A percentile compares a stretch with the other conserved stretches of the same genome.
Evolutionary conservation across 2,113 vertebrate species (phyloP).

Genomic region (Cyanoderma ruficeps): DNA sequence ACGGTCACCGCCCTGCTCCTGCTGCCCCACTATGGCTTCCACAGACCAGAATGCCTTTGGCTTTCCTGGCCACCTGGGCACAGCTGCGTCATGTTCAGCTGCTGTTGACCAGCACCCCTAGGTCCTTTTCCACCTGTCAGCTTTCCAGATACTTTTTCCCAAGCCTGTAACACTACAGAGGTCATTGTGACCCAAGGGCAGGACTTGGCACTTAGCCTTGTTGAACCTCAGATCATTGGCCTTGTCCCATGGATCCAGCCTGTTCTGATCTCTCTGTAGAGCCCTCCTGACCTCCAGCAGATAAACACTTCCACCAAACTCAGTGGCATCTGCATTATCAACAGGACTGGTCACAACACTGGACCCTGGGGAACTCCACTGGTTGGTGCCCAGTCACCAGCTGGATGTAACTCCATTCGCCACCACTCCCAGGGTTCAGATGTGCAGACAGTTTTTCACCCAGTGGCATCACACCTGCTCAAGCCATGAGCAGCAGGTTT

Average conservation of each 20-base stretch:
- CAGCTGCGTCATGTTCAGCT: not conserved
- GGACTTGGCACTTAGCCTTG: accelerated
- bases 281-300: not conserved
- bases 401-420: not conserved
- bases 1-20: not conserved
- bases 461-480: accelerated
- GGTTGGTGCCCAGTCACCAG: not conserved
- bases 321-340: not conserved
- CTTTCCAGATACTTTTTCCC: not conserved
- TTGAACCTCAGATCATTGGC: not conserved
- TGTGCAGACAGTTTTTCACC: not conserved
- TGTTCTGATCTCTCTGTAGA: not conserved
- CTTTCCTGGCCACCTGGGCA: not conserved
- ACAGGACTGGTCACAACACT: not conserved
- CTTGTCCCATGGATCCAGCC: not conserved
- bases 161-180: accelerated
- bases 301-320: not conserved
- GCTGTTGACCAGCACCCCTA: accelerated
- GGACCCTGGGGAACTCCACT: not conserved
- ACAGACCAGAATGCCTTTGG: not conserved
- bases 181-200: not conserved
- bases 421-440: not conserved
- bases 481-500: not conserved
- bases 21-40: not conserved
- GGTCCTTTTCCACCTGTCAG: not conserved